Conservation (phyloP, 2,888 invertebrate genomes). For the Anodontia alba region DNA sequence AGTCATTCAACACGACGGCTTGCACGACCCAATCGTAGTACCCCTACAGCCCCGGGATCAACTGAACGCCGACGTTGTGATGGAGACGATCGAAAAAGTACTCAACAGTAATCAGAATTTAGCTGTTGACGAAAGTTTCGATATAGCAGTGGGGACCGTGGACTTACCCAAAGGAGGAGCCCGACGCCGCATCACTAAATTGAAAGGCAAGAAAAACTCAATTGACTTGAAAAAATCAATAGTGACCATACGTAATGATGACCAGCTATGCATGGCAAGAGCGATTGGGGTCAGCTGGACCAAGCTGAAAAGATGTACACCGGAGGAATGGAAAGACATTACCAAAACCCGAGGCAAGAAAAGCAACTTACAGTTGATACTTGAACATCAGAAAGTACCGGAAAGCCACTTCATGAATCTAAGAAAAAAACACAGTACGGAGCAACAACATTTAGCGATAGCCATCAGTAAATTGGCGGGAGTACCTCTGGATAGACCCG, state of each 20-base stretch:
- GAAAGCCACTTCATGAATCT: constrained; percentile 36
- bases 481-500: constrained; percentile 20
- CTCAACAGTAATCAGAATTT: too few relatives aligned
- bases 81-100: too few relatives aligned
- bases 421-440: not conserved
- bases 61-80: too few relatives aligned
- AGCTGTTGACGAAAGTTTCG: too few relatives aligned
- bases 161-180: constrained; percentile 31
- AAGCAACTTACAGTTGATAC: too few relatives aligned
- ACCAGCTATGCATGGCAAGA: constrained; percentile 31
- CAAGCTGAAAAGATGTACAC: too few relatives aligned
- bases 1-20: constrained; percentile 29
- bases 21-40: constrained; percentile 53
- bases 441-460: not conserved
- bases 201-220: constrained; percentile 26
- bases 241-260: constrained; percentile 34
- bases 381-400: constrained; percentile 37
- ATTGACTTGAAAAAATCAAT: constrained; percentile 28
- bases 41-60: too few relatives aligned
- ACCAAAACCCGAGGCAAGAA: constrained; percentile 23
- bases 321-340: constrained; percentile 40
- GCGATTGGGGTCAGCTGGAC: too few relatives aligned
- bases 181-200: constrained; percentile 20
- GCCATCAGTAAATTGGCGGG: not conserved
- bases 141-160: constrained; percentile 34